Percentiles rank a stretch among this genome's conserved stretches.
phyloP scores from a whole-genome alignment of 2,888 invertebrate species.

The Diarsia mendica region DNA sequence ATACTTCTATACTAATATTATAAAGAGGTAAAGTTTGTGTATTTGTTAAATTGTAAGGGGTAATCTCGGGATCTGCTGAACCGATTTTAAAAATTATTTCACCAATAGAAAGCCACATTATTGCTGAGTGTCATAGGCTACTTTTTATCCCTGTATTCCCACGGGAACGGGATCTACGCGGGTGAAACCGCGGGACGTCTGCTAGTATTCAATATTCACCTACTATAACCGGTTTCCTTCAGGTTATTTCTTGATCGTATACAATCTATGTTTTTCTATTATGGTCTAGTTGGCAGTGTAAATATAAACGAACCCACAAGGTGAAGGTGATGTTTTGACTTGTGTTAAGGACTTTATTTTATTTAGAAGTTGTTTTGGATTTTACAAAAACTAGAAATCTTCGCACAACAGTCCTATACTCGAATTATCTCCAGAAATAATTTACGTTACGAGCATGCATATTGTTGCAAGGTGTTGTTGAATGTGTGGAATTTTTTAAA shows the following conservation, averaged over 20 bases:
- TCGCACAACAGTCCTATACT: neutral
- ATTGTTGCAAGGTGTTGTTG: neutral
- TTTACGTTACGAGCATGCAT: neutral
- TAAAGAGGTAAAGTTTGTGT: no score
- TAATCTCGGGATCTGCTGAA: no score
- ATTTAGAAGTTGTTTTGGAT: neutral
- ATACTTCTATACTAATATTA: no score
- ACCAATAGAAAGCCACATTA: no score
- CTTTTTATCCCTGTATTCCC: no score
- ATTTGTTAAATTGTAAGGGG: no score
- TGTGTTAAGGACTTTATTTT: neutral
- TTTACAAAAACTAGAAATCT: neutral
- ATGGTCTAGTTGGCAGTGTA: neutral
- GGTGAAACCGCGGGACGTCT: no score
- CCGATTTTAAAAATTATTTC: no score
- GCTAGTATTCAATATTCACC: constrained; percentile 18
- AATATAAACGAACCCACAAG: neutral
- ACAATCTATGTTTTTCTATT: constrained; percentile 14
- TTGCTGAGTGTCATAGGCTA: no score
- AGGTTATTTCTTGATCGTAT: constrained; percentile 18
- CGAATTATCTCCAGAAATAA: neutral
- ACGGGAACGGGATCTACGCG: no score
- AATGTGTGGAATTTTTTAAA: neutral
- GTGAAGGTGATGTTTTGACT: no score
- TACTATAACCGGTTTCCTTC: constrained; percentile 39